Base-by-base conservation (phyloP, 2,888 invertebrate species). In the Aspidapion aeneum region DNA sequence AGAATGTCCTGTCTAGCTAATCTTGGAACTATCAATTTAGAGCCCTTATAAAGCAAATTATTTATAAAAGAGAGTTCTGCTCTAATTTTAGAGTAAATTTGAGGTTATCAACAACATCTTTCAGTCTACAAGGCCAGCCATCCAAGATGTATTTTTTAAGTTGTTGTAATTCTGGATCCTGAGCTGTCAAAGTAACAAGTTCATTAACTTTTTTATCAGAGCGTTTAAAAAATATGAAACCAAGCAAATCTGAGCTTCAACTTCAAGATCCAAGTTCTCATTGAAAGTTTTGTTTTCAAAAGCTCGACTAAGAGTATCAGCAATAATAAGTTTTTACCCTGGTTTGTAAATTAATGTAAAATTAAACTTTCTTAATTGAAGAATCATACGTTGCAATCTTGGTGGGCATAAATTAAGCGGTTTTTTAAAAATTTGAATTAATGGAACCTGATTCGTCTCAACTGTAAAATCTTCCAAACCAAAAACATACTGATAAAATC, bases 21-120 rank as follows among this genome's bases (percentile, higher is more conserved):
- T n/a, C 17, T 54, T 12, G 55, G 55, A 54, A 54, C 55, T 54
- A 54, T 54, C 55, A 54, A 54, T 17, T 18, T 54, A n/a, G 16
- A 18, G 16, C 55, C 55, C 55, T 18, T 54, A 54, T n/a, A 54
- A 18, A 54, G 16, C 16, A 54, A 9, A 54, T 54, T 12, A 54
- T 18, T 17, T n/a, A 54, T 54, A 12, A n/a, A 54, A 54, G n/a
- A 12, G 17, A 54, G 16, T 54, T 54, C 55, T n/a, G 16, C 16
- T 48, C 16, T 48, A 16, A 48, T 12, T 48, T 48, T 48, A 48
- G 9, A 48, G 16, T 48, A 48, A 48, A 48, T 16, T 48, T 48
- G 9, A 48, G 9, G 16, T 48, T 48, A 48, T 48, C 49, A 12
- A 16, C 9, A 48, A 9, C 9, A 12, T 48, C 16, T 48, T 48